Conservation (phyloP, 2,113 vertebrate genomes). For the Melanotaenia duboulayi region DNA sequence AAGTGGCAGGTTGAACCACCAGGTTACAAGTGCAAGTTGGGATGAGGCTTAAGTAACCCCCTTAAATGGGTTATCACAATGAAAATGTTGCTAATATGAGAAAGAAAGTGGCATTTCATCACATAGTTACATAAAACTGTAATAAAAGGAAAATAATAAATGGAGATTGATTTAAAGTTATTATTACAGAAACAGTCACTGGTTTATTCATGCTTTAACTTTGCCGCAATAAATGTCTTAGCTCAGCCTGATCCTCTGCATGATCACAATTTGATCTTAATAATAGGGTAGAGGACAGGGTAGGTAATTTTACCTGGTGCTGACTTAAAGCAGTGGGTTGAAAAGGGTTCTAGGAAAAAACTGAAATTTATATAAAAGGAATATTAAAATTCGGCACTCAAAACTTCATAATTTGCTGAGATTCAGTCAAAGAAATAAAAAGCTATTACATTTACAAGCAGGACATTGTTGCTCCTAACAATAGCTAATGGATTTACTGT, state of each 20-base stretch:
- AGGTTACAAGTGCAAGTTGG: no score
- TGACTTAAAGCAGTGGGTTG: constrained; percentile 23
- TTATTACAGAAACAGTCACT: constrained; percentile 2
- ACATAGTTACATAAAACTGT: not conserved
- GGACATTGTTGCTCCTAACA: not conserved
- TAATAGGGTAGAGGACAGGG: constrained; percentile 16
- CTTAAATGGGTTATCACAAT: not conserved
- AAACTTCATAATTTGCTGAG: constrained; percentile 1
- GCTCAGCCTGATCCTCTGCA: constrained; percentile 11
- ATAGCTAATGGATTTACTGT: constrained; percentile 8
- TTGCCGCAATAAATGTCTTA: constrained; percentile 20
- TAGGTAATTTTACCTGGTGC: constrained; percentile 28
- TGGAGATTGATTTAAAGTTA: not conserved
- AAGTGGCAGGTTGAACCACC: no score
- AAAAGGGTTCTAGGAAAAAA: not conserved
- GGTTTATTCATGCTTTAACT: constrained; percentile 1
- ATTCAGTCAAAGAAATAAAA: constrained; percentile 11
- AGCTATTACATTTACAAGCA: constrained; percentile 1
- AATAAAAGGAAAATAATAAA: constrained; percentile 6
- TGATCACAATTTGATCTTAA: constrained; percentile 9
- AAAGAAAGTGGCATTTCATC: constrained; percentile 2
- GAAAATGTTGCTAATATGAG: not conserved
- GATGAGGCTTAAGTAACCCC: no score
- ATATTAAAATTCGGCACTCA: not conserved
- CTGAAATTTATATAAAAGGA: constrained; percentile 9